A percentile compares a stretch with the other conserved stretches of the same genome.
Conservation (phyloP, 2,113 vertebrate genomes). For the Mesocricetus auratus region DNA sequence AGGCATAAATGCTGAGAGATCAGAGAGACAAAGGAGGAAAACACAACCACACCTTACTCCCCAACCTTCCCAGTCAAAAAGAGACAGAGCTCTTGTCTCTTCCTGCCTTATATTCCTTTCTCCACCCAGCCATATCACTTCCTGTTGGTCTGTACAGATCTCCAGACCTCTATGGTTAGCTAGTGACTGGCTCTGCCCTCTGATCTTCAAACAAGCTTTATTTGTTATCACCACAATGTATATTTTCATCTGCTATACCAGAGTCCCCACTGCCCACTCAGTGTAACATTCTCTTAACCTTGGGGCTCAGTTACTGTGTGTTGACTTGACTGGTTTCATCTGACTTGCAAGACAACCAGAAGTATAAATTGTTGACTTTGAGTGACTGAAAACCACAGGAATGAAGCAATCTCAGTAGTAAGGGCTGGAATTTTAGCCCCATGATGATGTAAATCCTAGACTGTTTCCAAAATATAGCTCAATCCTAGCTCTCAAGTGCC, state of each 20-base stretch:
- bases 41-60: too few species aligned
- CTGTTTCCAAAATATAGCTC: slow-evolving; percentile 15
- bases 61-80: too few species aligned
- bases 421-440: neutral
- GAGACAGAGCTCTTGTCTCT: too few species aligned
- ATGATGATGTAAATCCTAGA: neutral
- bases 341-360: neutral
- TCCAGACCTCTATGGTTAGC: too few species aligned
- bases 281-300: neutral
- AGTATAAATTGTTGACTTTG: neutral
- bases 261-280: neutral
- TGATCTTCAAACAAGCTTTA: too few species aligned
- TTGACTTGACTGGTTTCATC: neutral
- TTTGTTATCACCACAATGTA: too few species aligned
- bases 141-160: too few species aligned
- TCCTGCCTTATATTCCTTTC: too few species aligned
- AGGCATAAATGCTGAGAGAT: too few species aligned
- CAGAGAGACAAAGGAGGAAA: too few species aligned
- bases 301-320: neutral
- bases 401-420: neutral
- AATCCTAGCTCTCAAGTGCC: neutral
- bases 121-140: too few species aligned
- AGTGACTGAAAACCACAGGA: neutral
- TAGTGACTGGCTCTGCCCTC: too few species aligned
- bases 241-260: neutral